These are phyloP conservation scores for Tinea pellionella DNA, from an alignment of 2,888 invertebrate genomes.

Conservation along the genomic window DNA sequence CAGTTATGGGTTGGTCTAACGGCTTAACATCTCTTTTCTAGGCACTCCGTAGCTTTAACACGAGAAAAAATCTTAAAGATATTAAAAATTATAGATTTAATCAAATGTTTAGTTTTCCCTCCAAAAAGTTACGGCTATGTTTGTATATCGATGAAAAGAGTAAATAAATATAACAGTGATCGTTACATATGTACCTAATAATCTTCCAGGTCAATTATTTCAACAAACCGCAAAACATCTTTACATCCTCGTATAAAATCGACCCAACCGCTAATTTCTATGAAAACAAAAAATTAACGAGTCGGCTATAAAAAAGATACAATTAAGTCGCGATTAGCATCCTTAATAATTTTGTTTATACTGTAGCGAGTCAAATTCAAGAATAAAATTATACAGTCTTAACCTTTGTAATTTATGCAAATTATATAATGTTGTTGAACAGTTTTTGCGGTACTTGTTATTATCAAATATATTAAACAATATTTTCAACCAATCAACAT, in stretches of 20 bases:
- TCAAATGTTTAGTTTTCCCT: no score
- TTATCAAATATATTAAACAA: neutral
- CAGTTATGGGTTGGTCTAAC: no score
- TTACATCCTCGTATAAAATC: neutral
- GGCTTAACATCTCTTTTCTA: no score
- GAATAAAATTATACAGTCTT: slow-evolving; percentile 40
- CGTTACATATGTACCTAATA: neutral
- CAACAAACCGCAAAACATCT: neutral
- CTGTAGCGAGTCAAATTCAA: slow-evolving; percentile 31
- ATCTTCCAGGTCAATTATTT: neutral
- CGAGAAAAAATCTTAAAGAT: no score
- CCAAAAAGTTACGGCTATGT: no score
- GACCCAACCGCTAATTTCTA: slow-evolving; percentile 3
- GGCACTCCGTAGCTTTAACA: no score
- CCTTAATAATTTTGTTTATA: slow-evolving; percentile 39
- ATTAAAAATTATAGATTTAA: no score
- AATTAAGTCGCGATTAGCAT: slow-evolving; percentile 43
- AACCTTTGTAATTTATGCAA: slow-evolving; percentile 50
- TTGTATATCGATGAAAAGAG: no score
- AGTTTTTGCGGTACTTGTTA: neutral
- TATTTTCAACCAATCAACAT: neutral
- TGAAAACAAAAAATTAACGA: slow-evolving; percentile 1
- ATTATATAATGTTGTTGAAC: slow-evolving; percentile 32
- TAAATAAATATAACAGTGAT: no score
- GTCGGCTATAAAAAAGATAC: slow-evolving; percentile 21